Evolutionary conservation across 2,113 vertebrate species (phyloP), one percentile per base, ranked within the genome.

Genomic region (Microcebus griseorufus): DNA sequence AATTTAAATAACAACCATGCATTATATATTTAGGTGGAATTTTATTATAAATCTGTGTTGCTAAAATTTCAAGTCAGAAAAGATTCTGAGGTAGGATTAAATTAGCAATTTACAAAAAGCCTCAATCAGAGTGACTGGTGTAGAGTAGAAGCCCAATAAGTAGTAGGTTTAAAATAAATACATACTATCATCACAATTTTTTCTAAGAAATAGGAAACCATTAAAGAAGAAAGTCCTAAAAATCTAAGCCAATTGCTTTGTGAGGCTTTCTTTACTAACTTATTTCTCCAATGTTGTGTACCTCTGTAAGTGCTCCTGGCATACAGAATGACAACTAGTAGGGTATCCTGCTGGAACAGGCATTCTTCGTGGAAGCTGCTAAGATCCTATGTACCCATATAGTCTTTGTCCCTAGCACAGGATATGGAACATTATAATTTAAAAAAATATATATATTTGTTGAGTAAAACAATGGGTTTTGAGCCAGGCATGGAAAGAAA

Each of bases 1-100:
- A 17, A 39, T 53, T 51, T 51, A 80, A 70, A 60, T 60, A 55
- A 73, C 12, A 65, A 11, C 48, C 11, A 39, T 25, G 11, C 3
- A 45, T 17, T 62, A 32, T 13, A 55, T 39, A n/a, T 37, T 51
- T 12, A 1, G n/a, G 11, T 64, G 34, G 20, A 58, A 53, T 86
- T 78, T 88, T 82, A 65, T 29, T 53, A 23, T 65, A 62, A 70
- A 72, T 25, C 12, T 13, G 0, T 51, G 29, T 91, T 29, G 64
- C 5, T 45, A 81, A 73, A 83, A 60, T 80, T 34, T 78, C 58
- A 55, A 81, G 9, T 94, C 55, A 78, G 25, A 85, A 70, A 93
- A 69, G 27, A 32, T 87, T 48, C 64, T 76, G 22, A 69, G 18
- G 25, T 39, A 32, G 53, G 22, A 60, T 55, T 82, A 17, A 72